Percentiles rank a stretch among this genome's conserved stretches.
These are phyloP conservation scores for Parnassius apollo DNA, from an alignment of 2,888 invertebrate species.

Conservation along the genomic window DNA sequence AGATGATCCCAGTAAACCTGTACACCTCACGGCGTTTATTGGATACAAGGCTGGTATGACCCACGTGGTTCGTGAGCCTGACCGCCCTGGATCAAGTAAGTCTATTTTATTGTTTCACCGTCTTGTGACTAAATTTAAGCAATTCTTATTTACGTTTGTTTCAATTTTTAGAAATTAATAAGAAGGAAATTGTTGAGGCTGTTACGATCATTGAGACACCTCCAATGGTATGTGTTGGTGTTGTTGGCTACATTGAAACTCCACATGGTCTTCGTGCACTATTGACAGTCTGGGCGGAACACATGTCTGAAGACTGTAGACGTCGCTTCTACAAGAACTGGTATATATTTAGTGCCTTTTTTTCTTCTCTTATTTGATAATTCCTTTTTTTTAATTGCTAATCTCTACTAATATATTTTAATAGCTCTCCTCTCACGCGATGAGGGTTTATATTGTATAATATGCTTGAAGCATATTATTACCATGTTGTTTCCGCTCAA, in stretches of 20 bases:
- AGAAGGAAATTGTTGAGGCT: slow-evolving; percentile 99
- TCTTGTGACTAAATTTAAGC: neutral
- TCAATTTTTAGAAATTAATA: slow-evolving; percentile 93
- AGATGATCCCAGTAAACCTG: slow-evolving; percentile 97
- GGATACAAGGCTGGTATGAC: slow-evolving; percentile 99
- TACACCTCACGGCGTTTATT: slow-evolving; percentile 98
- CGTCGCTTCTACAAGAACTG: slow-evolving; percentile 99
- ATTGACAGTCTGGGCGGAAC: slow-evolving; percentile 99
- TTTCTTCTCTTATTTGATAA: neutral
- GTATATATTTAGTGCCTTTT: slow-evolving; percentile 78
- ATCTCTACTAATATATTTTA: slow-evolving; percentile 46
- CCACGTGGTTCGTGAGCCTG: slow-evolving; percentile 98
- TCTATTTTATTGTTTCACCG: slow-evolving; percentile 39
- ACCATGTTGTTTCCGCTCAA: slow-evolving; percentile 85
- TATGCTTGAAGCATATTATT: slow-evolving; percentile 59
- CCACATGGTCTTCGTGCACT: slow-evolving; percentile 97
- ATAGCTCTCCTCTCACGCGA: slow-evolving; percentile 86
- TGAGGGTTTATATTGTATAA: slow-evolving; percentile 78
- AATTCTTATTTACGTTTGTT: neutral
- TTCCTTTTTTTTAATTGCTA: slow-evolving; percentile 5
- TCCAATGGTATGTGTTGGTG: slow-evolving; percentile 98
- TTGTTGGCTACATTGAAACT: slow-evolving; percentile 99
- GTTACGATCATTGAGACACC: slow-evolving; percentile 99
- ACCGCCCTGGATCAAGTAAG: slow-evolving; percentile 99
- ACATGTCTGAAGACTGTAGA: slow-evolving; percentile 98